phyloP scores from a whole-genome alignment of 2,113 vertebrate genomes.

The Aspidoscelis tigris region DNA sequence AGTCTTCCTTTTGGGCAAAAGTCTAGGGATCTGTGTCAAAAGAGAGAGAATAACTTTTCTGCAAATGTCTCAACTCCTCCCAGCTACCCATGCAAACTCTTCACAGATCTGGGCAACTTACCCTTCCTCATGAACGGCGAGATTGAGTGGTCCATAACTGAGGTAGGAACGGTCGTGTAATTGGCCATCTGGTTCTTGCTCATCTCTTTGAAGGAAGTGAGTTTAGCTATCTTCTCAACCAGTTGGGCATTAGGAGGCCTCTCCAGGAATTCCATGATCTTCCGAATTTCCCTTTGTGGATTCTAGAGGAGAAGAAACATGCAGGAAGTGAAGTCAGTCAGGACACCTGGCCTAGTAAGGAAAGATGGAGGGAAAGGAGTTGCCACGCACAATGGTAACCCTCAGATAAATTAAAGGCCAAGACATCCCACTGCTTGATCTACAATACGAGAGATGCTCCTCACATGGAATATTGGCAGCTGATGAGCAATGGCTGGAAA shows the following conservation, averaged over 20 bases:
- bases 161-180: conserved; percentile 36
- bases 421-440: too few species aligned
- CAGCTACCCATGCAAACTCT: not conserved
- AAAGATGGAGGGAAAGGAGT: not conserved
- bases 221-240: conserved; percentile 55
- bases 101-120: not conserved
- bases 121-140: conserved; percentile 74
- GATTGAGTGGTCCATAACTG: conserved; percentile 48
- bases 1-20: too few species aligned
- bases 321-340: not conserved
- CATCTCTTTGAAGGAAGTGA: conserved; percentile 77
- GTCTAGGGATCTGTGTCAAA: too few species aligned
- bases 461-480: too few species aligned
- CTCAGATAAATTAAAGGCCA: not conserved
- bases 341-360: not conserved
- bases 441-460: too few species aligned
- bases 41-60: too few species aligned
- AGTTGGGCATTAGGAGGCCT: conserved; percentile 60
- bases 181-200: conserved; percentile 76
- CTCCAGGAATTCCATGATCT: conserved; percentile 76
- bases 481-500: too few species aligned
- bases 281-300: conserved; percentile 69
- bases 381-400: too few species aligned
- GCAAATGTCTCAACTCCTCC: too few species aligned
- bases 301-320: conserved; percentile 61